These are phyloP conservation scores for Climacteris rufus DNA, from an alignment of 2,113 vertebrate genomes.

Conservation along the genomic window DNA sequence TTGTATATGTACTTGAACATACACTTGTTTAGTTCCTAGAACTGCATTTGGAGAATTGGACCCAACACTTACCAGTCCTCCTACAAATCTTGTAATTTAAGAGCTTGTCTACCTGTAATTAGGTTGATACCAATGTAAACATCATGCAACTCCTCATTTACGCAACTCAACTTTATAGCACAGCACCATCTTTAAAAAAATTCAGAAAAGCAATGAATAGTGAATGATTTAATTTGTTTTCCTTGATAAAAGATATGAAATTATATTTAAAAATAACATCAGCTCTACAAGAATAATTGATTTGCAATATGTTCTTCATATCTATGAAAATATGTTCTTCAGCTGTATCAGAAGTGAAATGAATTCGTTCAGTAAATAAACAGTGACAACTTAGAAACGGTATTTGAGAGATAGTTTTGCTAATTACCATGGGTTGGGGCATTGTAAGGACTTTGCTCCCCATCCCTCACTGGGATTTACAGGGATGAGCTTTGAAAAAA, in stretches of 20 bases:
- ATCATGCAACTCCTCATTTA: neutral
- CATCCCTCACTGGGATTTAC: neutral
- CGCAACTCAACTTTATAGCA: neutral
- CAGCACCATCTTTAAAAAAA: neutral
- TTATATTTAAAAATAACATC: neutral
- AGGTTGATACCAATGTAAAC: neutral
- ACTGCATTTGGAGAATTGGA: neutral
- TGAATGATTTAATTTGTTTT: neutral
- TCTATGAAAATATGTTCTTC: neutral
- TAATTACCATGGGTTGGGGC: neutral
- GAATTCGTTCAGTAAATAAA: neutral
- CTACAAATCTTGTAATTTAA: neutral
- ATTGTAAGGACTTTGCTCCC: neutral
- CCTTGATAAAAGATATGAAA: neutral
- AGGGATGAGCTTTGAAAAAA: neutral
- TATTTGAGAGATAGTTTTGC: neutral
- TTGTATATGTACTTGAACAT: neutral
- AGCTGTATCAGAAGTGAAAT: neutral
- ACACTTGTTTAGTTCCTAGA: neutral
- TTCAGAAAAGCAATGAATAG: neutral
- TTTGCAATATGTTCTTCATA: neutral
- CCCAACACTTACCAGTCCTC: neutral
- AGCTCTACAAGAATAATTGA: neutral
- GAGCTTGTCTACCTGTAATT: neutral
- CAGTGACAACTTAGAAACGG: neutral